Base-by-base conservation (phyloP, 2,888 invertebrate genomes). In the Fissipunctia ypsillon region DNA sequence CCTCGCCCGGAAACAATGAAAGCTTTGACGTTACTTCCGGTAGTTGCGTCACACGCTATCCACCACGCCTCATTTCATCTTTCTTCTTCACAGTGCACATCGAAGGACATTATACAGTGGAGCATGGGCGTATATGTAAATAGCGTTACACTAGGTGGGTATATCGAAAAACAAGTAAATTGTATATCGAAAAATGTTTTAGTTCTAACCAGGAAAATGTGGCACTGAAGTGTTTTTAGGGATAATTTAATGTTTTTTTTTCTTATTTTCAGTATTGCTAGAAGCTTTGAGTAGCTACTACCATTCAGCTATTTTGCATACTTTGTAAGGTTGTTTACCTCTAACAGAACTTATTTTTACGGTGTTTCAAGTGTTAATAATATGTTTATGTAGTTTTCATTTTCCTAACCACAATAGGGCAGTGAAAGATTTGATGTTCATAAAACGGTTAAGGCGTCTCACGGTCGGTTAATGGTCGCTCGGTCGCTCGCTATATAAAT, bases 11-110 rank as follows among this genome's bases (percentile, higher is more conserved):
- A 91, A 92, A 93, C 93, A 93, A 93, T 92, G 91, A 90, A 90
- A 90, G 92, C 92, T 91, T 91, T 90, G 91, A 91, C 92, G 91
- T 95, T 95, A 94, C 85, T 95, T 94, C 93, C 93, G 93, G 92
- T 88, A 90, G 92, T 93, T 94, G 92, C 88, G 83, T 81, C 84
- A 77, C 76, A 67, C 87, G 85, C 87, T 89, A 85, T 88, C 86
- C 86, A 79, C 76, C 86, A 92, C 90, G 93, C 88, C 89, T 94
- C 94, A 94, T 94, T 94, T 90, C 87, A 83, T 89, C 84, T 87
- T 85, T 83, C 90, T 90, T 89, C 91, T 91, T 87, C 87, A 86
- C 80, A 81, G 80, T 88, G 86, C 88, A 87, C 87, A 82, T 80
- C 84, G 78, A 71, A 86, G 25, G 59, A 86, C 84, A 77, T 69